Evolutionary conservation across 2,113 vertebrate genomes (phyloP).

Genomic region (Platycercus adscitus): DNA sequence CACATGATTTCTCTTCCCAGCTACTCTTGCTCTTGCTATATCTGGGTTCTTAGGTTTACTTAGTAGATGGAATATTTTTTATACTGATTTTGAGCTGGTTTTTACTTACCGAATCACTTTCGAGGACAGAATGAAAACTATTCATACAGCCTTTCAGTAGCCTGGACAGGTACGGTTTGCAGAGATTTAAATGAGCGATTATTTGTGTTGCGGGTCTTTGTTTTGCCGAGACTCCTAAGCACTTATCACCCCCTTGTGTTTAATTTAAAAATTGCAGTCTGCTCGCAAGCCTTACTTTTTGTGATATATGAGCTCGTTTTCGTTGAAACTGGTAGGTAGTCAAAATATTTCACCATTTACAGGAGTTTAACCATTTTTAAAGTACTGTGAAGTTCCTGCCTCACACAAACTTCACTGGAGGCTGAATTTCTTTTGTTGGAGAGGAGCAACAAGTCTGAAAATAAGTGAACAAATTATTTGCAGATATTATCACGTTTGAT

Average conservation of each 20-base stretch:
- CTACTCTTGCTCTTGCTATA: neutral
- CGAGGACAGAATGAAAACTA: neutral
- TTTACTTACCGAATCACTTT: neutral
- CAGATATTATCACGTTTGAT: neutral
- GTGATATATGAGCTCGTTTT: neutral
- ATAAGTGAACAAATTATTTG: neutral
- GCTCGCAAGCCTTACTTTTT: neutral
- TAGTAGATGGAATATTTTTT: neutral
- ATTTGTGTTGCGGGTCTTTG: neutral
- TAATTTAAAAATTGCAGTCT: slow-evolving; percentile 23
- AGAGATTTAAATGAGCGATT: neutral
- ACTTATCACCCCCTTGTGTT: slow-evolving; percentile 57
- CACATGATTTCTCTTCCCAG: neutral
- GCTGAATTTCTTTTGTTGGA: neutral
- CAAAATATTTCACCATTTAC: neutral
- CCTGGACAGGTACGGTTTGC: neutral
- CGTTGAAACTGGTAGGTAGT: neutral
- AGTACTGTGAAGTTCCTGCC: neutral
- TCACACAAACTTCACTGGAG: neutral
- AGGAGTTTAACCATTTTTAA: neutral
- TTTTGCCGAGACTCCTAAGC: neutral
- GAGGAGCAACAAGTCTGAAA: neutral
- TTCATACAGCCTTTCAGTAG: neutral
- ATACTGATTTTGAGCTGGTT: neutral
- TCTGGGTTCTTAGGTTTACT: neutral